phyloP scores from a whole-genome alignment of 2,113 vertebrate species.

The Tupaia chinensis region DNA sequence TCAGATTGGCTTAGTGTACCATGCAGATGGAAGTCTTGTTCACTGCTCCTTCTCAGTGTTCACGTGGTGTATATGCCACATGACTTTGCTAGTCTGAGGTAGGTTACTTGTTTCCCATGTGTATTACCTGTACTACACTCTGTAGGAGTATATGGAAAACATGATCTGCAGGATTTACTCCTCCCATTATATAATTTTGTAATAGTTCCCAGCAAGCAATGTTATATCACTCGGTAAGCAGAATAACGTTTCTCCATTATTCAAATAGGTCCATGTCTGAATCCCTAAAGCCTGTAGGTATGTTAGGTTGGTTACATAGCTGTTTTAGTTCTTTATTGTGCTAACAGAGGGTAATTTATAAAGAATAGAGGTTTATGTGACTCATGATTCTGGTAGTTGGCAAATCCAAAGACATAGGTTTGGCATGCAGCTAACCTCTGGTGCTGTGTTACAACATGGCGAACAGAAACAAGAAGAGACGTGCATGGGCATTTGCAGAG shows the following conservation, averaged over 20 bases:
- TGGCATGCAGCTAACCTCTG: too few species aligned
- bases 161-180: neutral
- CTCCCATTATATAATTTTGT: neutral
- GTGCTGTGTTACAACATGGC: too few species aligned
- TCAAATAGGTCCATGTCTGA: neutral
- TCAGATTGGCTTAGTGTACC: neutral
- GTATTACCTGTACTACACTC: neutral
- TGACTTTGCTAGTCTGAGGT: neutral
- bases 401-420: too few species aligned
- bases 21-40: neutral
- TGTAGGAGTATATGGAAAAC: neutral
- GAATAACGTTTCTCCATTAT: fast-evolving
- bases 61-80: neutral
- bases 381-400: too few species aligned
- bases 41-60: neutral
- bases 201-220: neutral
- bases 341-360: too few species aligned
- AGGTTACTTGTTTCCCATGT: neutral
- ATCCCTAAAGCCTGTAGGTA: neutral
- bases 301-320: neutral
- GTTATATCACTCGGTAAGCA: neutral
- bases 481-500: too few species aligned
- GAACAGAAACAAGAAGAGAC: too few species aligned
- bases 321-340: too few species aligned
- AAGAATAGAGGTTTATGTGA: too few species aligned